phyloP scores from a whole-genome alignment of 2,797 vertebrate species.

The Corythornis leucogaster region DNA sequence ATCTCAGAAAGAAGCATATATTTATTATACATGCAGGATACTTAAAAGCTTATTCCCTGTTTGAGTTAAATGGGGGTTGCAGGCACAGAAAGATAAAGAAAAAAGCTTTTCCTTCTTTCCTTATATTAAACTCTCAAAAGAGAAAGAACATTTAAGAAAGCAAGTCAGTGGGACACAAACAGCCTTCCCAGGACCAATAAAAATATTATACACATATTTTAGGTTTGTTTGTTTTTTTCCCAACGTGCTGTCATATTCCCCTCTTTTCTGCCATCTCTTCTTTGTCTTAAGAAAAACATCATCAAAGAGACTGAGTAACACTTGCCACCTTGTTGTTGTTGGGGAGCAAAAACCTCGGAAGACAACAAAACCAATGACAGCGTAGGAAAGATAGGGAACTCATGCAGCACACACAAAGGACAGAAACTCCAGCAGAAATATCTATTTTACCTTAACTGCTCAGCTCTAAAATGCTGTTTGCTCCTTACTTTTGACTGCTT shows the following conservation, averaged over 20 bases:
- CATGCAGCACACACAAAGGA: not conserved
- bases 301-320: not conserved
- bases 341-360: not conserved
- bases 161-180: not conserved
- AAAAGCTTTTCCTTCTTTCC: not conserved
- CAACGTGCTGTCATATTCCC: not conserved
- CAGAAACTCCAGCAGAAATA: not conserved
- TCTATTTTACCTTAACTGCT: not conserved
- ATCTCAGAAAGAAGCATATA: not conserved
- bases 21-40: not conserved
- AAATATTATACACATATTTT: not conserved
- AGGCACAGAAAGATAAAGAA: not conserved
- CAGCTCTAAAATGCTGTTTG: not conserved
- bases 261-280: not conserved
- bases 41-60: not conserved
- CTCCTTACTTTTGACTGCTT: not conserved
- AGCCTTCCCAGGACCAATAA: not conserved
- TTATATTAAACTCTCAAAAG: not conserved
- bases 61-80: constrained; percentile 2
- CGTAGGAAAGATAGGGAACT: not conserved
- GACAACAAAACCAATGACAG: not conserved
- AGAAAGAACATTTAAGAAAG: not conserved
- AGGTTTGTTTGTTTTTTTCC: not conserved
- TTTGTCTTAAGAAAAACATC: not conserved
- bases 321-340: not conserved